phyloP scores from a whole-genome alignment of 2,797 vertebrate genomes.

The Chelidonichthys spinosus region DNA sequence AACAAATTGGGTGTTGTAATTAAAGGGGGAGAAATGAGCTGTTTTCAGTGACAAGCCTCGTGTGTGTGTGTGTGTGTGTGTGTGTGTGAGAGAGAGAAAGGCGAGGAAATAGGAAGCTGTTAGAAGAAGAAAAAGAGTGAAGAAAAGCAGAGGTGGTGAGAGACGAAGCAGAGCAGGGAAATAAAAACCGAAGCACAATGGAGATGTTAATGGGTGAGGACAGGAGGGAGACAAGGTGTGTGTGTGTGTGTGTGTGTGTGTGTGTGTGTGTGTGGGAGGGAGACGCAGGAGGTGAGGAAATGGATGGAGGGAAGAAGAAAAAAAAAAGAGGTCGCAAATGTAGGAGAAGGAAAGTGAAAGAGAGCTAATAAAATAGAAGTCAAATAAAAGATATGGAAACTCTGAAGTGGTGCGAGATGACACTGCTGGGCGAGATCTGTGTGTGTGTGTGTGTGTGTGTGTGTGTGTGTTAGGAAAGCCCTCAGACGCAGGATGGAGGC shows the following conservation, averaged over 20 bases:
- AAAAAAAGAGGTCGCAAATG: conserved; percentile 30
- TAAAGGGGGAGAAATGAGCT: conserved; percentile 51
- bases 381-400: conserved; percentile 26
- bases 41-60: conserved; percentile 47
- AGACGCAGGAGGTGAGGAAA: conserved; percentile 17
- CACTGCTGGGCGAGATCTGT: conserved; percentile 36
- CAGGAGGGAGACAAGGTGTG: background rate
- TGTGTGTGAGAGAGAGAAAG: background rate
- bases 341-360: conserved; percentile 6
- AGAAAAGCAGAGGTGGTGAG: conserved; percentile 28
- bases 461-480: conserved; percentile 64
- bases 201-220: conserved; percentile 52
- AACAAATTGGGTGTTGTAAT: conserved; percentile 69
- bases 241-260: too few relatives aligned
- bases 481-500: conserved; percentile 71
- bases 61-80: background rate
- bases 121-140: conserved; percentile 17
- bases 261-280: background rate
- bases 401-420: conserved; percentile 32
- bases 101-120: conserved; percentile 31
- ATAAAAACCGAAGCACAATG: conserved; percentile 33
- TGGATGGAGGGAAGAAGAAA: background rate
- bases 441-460: conserved; percentile 47
- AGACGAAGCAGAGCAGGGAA: conserved; percentile 33
- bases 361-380: conserved; percentile 54